These are phyloP conservation scores for Trogon surrucura DNA, from an alignment of 2,113 vertebrate genomes.

Conservation along the genomic window DNA sequence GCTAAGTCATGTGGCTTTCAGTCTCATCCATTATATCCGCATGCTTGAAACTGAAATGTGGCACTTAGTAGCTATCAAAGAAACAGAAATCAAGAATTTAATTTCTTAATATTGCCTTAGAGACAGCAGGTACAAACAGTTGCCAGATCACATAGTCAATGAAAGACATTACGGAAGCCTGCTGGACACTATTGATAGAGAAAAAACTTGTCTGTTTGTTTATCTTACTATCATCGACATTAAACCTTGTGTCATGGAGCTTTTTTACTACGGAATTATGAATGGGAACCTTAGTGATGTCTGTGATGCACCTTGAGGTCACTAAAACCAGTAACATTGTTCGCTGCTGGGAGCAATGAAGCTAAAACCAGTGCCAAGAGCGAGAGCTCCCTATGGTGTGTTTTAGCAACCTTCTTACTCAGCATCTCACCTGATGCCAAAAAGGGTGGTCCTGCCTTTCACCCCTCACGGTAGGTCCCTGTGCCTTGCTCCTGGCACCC, in stretches of 20 bases:
- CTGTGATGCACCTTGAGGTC: background rate
- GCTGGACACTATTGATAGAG: background rate
- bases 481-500: background rate
- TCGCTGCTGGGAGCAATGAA: background rate
- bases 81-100: background rate
- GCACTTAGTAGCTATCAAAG: background rate
- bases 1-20: background rate
- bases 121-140: background rate
- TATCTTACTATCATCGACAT: background rate
- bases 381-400: fast-evolving
- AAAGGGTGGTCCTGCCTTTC: background rate
- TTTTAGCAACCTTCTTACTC: background rate
- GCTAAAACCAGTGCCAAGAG: background rate
- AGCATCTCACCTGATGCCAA: background rate
- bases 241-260: background rate
- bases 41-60: background rate
- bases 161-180: background rate
- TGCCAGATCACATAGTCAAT: background rate
- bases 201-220: background rate
- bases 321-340: fast-evolving
- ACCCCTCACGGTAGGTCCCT: background rate
- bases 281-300: background rate
- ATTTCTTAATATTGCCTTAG: background rate
- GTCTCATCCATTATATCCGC: background rate
- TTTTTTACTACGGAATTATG: background rate